Percentiles rank a stretch among this genome's conserved stretches.
These are phyloP conservation scores for Solea solea DNA, from an alignment of 2,113 vertebrate genomes.

Conservation along the genomic window DNA sequence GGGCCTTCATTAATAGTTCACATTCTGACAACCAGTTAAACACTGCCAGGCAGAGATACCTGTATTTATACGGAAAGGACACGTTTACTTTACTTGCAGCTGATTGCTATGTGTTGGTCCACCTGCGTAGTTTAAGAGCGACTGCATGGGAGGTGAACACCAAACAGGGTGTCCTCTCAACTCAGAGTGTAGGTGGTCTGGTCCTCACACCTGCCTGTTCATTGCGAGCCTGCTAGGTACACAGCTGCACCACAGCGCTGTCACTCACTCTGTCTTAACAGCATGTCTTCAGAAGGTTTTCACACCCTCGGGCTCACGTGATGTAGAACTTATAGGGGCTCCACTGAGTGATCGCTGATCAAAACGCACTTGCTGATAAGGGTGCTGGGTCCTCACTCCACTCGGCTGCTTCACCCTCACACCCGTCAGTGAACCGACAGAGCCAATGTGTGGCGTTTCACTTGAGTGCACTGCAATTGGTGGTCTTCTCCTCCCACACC, in stretches of 20 bases:
- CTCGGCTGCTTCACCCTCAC: constrained; percentile 21
- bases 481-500: constrained; percentile 8
- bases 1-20: neutral
- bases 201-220: constrained; percentile 64
- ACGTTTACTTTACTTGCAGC: constrained; percentile 37
- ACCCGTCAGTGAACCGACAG: constrained; percentile 50
- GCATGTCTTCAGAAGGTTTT: constrained; percentile 58
- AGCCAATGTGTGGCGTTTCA: constrained; percentile 55
- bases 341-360: constrained; percentile 54
- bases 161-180: constrained; percentile 25
- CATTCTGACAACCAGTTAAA: neutral
- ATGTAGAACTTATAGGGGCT: constrained; percentile 45
- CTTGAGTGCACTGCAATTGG: constrained; percentile 52
- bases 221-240: constrained; percentile 44
- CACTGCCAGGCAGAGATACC: neutral
- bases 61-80: neutral
- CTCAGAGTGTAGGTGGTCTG: constrained; percentile 63
- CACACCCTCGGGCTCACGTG: constrained; percentile 22
- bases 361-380: constrained; percentile 55
- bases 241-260: constrained; percentile 80
- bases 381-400: constrained; percentile 26
- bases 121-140: constrained; percentile 57
- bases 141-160: constrained; percentile 14
- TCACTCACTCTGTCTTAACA: constrained; percentile 80
- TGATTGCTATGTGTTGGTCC: constrained; percentile 63